These are phyloP conservation scores for Albula goreensis DNA, from an alignment of 2,113 vertebrate genomes.

Conservation along the genomic window DNA sequence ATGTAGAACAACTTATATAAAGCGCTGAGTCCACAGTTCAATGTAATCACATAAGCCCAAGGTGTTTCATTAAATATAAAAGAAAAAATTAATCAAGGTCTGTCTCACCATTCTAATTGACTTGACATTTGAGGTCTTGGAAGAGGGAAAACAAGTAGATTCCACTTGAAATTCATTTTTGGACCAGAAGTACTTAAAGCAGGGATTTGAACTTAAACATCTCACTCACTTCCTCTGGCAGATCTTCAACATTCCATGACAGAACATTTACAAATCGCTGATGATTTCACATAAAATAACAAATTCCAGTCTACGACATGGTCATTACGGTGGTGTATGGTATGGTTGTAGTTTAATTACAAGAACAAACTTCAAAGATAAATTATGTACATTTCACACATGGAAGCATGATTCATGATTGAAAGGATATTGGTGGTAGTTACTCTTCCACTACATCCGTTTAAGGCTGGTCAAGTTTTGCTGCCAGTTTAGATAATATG, in stretches of 20 bases:
- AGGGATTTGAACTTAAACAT: background rate
- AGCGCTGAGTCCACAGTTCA: too few relatives aligned
- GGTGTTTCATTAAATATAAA: too few relatives aligned
- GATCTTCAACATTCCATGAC: background rate
- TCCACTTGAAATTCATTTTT: background rate
- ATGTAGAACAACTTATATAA: too few relatives aligned
- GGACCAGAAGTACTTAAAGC: too few relatives aligned
- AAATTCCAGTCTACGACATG: background rate
- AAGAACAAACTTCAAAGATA: background rate
- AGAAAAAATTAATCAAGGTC: background rate
- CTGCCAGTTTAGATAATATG: background rate
- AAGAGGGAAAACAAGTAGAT: background rate
- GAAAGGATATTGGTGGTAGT: background rate
- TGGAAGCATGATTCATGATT: background rate
- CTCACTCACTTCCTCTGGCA: background rate
- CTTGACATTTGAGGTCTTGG: background rate
- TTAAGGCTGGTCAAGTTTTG: background rate
- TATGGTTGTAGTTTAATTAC: background rate
- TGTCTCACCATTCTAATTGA: background rate
- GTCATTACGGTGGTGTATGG: background rate
- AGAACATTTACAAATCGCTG: background rate
- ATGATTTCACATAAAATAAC: background rate
- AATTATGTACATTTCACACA: background rate
- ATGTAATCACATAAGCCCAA: too few relatives aligned
- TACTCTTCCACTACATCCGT: background rate